phyloP scores from a whole-genome alignment of 2,797 vertebrate genomes.

The Typhlichthys subterraneus region DNA sequence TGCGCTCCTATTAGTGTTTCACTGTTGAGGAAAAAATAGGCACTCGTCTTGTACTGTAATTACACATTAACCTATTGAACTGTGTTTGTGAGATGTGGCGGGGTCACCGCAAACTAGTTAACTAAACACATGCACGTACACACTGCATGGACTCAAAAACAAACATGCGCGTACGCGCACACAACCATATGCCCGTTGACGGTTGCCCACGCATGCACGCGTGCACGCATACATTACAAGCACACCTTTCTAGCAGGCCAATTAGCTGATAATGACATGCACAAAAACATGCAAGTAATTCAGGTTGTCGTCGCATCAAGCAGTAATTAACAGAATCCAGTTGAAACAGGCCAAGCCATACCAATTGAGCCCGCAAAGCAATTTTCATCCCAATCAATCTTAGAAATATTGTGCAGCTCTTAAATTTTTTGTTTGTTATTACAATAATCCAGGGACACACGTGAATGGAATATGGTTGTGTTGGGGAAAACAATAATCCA shows the following conservation, averaged over 20 bases:
- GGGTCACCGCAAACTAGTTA: constrained; percentile 38
- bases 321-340: constrained; percentile 78
- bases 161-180: neutral
- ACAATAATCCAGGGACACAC: no score
- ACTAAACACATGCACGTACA: constrained; percentile 19
- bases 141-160: no score
- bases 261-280: constrained; percentile 74
- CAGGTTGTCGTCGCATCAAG: constrained; percentile 67
- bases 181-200: constrained; percentile 3
- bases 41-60: constrained; percentile 37
- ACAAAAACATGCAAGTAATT: constrained; percentile 66
- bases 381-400: constrained; percentile 78
- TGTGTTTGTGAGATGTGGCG: constrained; percentile 32
- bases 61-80: constrained; percentile 43
- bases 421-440: constrained; percentile 38
- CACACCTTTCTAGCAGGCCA: constrained; percentile 32
- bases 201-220: neutral
- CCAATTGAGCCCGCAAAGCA: constrained; percentile 67
- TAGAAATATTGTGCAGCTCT: constrained; percentile 64
- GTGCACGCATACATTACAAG: neutral
- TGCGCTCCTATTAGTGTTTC: constrained; percentile 39
- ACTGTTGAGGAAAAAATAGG: constrained; percentile 43
- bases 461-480: no score
- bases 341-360: constrained; percentile 72
- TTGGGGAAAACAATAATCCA: constrained; percentile 55